A percentile compares a stretch with the other conserved stretches of the same genome.
phyloP scores from a whole-genome alignment of 2,888 invertebrate species.

The Galerucella nymphaeae region DNA sequence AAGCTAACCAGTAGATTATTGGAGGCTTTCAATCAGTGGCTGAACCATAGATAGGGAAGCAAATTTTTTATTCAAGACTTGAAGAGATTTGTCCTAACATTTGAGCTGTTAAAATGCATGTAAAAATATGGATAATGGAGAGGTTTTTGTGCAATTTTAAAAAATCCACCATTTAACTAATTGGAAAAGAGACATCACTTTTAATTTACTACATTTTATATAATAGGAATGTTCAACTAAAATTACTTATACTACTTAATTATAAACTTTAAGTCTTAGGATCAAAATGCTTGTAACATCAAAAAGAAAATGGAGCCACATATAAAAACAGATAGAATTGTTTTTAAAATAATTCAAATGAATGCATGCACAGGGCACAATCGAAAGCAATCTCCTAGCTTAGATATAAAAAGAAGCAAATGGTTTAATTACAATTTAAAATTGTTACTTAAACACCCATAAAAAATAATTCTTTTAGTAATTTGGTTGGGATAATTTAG shows the following conservation, averaged over 20 bases:
- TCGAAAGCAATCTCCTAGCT: background rate
- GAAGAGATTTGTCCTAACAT: too few relatives aligned
- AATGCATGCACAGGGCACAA: background rate
- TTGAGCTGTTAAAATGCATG: too few relatives aligned
- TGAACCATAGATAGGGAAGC: too few relatives aligned
- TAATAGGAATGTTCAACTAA: background rate
- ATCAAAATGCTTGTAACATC: background rate
- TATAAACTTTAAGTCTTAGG: background rate
- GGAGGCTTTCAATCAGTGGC: too few relatives aligned
- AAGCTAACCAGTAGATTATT: too few relatives aligned
- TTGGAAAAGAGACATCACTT: background rate
- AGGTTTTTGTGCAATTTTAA: too few relatives aligned
- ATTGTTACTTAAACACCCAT: background rate
- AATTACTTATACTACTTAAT: background rate
- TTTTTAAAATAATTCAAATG: background rate
- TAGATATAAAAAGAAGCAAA: background rate
- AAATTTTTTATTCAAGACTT: too few relatives aligned
- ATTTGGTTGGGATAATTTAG: background rate
- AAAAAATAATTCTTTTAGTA: background rate
- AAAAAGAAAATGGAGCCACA: background rate
- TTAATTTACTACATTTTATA: background rate
- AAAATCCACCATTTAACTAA: background rate
- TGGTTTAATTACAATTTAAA: background rate
- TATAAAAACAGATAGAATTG: background rate
- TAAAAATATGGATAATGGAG: too few relatives aligned